These are phyloP conservation scores for Lutraria lutraria DNA, from an alignment of 2,888 invertebrate species.

Conservation along the genomic window DNA sequence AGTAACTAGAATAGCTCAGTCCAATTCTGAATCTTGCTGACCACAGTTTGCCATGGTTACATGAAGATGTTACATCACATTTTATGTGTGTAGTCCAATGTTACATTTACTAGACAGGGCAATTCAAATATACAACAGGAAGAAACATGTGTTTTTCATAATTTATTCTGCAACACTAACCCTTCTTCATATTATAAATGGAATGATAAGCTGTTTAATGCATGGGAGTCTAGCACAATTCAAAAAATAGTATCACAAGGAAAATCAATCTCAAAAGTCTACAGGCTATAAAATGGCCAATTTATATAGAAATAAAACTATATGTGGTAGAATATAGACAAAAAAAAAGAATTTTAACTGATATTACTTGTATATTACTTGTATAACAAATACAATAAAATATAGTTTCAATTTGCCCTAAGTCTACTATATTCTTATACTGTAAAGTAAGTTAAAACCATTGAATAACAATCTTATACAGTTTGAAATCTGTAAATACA, in stretches of 20 bases:
- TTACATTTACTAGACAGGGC: too few relatives aligned
- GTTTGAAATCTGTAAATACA: too few relatives aligned
- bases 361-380: not conserved
- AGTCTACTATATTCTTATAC: not conserved
- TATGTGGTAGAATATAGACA: slow-evolving; percentile 2
- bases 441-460: not conserved
- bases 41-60: too few relatives aligned
- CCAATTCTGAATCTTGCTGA: too few relatives aligned
- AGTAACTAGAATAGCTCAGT: too few relatives aligned
- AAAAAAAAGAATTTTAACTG: not conserved
- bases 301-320: too few relatives aligned
- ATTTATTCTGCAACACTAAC: slow-evolving; percentile 33
- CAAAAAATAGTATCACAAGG: slow-evolving; percentile 29
- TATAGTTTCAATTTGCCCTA: not conserved
- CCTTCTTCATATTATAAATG: slow-evolving; percentile 15
- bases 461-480: too few relatives aligned
- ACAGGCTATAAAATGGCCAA: not conserved
- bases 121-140: too few relatives aligned
- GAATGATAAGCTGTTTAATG: slow-evolving; percentile 29
- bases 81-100: too few relatives aligned
- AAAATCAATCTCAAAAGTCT: slow-evolving; percentile 9
- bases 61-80: too few relatives aligned
- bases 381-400: not conserved
- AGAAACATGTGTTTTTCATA: not conserved
- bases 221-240: slow-evolving; percentile 32